Percentiles rank a stretch among this genome's conserved stretches.
Evolutionary conservation across 35 echinoderm and acorn worm species (phyloP).

Genomic region (Eucidaris tribuloides): DNA sequence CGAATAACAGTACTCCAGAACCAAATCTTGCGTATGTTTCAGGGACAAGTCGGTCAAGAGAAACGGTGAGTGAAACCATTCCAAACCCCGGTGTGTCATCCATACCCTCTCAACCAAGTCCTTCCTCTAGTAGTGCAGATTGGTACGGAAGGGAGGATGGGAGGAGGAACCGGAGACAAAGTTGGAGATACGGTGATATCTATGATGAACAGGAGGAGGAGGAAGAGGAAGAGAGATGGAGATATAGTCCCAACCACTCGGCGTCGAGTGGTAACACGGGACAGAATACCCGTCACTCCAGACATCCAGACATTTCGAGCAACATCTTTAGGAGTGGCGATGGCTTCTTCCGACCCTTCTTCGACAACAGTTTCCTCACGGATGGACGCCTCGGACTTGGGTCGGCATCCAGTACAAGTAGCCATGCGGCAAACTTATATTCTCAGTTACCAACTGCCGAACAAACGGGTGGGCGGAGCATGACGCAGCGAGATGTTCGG

Average conservation of each 20-base stretch:
- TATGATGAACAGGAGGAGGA: not conserved
- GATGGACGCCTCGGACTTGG: no score
- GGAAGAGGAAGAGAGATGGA: not conserved
- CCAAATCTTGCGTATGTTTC: slow-evolving; percentile 11
- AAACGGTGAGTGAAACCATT: not conserved
- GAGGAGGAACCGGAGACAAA: not conserved
- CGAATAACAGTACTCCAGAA: no score
- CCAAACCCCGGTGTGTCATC: not conserved
- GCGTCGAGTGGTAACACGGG: not conserved
- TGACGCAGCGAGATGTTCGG: no score
- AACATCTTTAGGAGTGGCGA: slow-evolving; percentile 6
- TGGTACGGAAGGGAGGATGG: not conserved
- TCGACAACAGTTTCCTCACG: not conserved
- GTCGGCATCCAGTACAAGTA: no score
- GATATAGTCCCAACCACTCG: not conserved
- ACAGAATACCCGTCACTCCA: not conserved
- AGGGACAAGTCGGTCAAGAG: not conserved
- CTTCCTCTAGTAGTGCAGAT: not conserved
- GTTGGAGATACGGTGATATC: not conserved
- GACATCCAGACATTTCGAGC: not conserved
- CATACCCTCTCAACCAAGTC: not conserved
- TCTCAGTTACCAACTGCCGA: no score
- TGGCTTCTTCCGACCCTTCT: not conserved
- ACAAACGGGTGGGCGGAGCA: no score
- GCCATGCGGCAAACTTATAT: no score